Conservation (phyloP, 2,797 vertebrate species). For the Acanthurus lineatus region DNA sequence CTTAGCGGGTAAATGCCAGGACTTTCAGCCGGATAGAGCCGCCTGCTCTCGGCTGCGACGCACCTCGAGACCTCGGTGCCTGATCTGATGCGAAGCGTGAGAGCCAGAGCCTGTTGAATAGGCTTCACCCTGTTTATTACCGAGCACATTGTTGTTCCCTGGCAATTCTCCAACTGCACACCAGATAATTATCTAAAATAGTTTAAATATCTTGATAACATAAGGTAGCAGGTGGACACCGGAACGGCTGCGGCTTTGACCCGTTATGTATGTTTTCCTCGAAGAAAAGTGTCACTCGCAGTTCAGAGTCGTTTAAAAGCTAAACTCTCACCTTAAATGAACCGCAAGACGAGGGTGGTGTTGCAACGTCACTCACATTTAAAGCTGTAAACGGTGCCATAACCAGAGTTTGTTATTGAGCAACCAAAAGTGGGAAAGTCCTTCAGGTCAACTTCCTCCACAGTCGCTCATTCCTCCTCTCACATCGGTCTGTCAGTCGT, state of each 20-base stretch:
- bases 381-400: background rate
- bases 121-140: conserved; percentile 42
- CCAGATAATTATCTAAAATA: background rate
- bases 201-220: background rate
- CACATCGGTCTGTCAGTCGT: background rate
- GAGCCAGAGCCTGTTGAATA: conserved; percentile 37
- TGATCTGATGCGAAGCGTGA: conserved; percentile 24
- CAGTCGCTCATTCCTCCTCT: background rate
- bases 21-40: background rate
- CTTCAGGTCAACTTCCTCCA: background rate
- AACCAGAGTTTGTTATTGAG: background rate
- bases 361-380: background rate
- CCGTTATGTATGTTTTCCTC: too few relatives aligned
- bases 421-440: background rate
- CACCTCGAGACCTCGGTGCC: conserved; percentile 45
- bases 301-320: background rate
- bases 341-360: background rate
- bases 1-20: background rate
- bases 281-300: background rate
- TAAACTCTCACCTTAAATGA: background rate
- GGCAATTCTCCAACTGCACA: rapidly evolving
- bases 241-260: background rate
- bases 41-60: conserved; percentile 34
- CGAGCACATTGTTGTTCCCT: conserved; percentile 61
- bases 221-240: too few relatives aligned